These are phyloP conservation scores for Centrocercus urophasianus DNA, from an alignment of 2,113 vertebrate genomes.

Conservation along the genomic window DNA sequence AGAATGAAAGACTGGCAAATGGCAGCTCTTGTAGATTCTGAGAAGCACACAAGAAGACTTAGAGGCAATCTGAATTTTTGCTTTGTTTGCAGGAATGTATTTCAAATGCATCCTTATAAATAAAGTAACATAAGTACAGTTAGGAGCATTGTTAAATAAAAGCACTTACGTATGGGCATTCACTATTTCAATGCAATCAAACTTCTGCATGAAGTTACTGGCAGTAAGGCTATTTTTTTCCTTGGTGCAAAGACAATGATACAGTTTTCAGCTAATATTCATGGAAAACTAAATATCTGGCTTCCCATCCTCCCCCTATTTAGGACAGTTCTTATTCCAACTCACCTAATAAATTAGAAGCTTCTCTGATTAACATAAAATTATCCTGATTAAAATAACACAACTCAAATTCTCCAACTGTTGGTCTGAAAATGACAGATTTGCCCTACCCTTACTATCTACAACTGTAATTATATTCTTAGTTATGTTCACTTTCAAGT, in stretches of 20 bases:
- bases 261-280: neutral
- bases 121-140: neutral
- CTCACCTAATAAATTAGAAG: neutral
- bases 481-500: neutral
- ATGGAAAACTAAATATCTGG: neutral
- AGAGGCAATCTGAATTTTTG: neutral
- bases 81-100: neutral
- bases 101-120: conserved; percentile 22
- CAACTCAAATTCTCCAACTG: neutral
- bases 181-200: neutral
- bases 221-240: neutral
- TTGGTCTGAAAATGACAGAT: neutral
- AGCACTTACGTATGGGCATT: neutral
- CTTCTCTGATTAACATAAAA: neutral
- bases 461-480: neutral
- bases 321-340: neutral
- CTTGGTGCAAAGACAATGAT: neutral
- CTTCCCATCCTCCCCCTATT: neutral
- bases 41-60: neutral
- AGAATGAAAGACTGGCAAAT: neutral
- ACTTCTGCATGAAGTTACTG: neutral
- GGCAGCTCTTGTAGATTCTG: neutral
- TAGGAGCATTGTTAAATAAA: neutral
- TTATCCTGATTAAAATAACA: neutral
- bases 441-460: neutral